A percentile compares a stretch with the other conserved stretches of the same genome.
phyloP scores from a whole-genome alignment of 2,113 vertebrate species.

The Riparia riparia region DNA sequence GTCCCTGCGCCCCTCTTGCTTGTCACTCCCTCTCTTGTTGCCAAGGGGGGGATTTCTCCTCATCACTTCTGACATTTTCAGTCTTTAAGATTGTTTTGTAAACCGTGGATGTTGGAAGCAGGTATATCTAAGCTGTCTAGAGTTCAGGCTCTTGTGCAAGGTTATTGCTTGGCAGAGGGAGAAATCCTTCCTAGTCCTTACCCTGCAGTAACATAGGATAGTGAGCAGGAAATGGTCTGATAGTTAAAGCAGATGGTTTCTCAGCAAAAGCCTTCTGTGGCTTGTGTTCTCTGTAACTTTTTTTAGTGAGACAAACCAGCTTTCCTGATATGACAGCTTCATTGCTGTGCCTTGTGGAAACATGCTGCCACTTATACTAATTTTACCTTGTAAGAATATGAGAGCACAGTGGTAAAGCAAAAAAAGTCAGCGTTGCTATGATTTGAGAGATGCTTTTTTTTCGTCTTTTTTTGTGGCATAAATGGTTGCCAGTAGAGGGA shows the following conservation, averaged over 20 bases:
- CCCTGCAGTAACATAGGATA: neutral
- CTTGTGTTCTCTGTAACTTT: conserved; percentile 31
- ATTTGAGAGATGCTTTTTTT: conserved; percentile 20
- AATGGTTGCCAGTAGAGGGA: neutral
- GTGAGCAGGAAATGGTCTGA: conserved; percentile 42
- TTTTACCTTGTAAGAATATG: conserved; percentile 49
- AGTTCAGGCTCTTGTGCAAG: neutral
- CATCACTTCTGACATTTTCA: neutral
- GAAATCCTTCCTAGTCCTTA: neutral
- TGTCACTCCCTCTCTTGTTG: neutral
- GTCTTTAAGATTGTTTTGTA: neutral
- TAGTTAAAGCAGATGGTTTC: conserved; percentile 55
- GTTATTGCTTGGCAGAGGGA: neutral
- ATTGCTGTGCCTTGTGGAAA: conserved; percentile 19
- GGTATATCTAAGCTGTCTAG: neutral
- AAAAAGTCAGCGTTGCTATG: conserved; percentile 17
- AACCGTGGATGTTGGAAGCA: neutral
- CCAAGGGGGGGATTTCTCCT: neutral
- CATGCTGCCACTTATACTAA: conserved; percentile 22
- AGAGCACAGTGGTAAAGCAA: conserved; percentile 1
- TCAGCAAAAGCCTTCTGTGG: conserved; percentile 49
- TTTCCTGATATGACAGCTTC: conserved; percentile 56
- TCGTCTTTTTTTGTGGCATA: neutral
- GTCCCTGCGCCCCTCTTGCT: fast-evolving
- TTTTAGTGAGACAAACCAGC: conserved; percentile 29